Percentiles rank a stretch among this genome's conserved stretches.
phyloP scores from a whole-genome alignment of 2,797 vertebrate genomes.

The Poeciliopsis gracilis region DNA sequence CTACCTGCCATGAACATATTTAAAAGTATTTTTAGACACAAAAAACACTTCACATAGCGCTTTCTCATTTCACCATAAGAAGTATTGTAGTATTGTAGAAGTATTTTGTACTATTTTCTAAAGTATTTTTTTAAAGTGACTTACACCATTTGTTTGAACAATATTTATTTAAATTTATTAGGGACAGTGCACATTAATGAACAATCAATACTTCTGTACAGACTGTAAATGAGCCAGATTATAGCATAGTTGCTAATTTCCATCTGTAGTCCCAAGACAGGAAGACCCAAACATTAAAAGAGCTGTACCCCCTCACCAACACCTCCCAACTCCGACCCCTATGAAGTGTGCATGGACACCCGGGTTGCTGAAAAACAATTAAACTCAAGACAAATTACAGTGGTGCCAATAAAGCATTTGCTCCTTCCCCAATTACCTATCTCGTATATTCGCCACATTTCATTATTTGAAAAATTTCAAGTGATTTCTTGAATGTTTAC shows the following conservation, averaged over 20 bases:
- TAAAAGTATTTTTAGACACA: background rate
- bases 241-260: too few species aligned
- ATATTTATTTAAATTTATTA: background rate
- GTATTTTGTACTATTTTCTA: background rate
- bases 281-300: background rate
- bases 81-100: background rate
- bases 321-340: background rate
- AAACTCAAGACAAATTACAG: too few species aligned
- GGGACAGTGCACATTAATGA: too few species aligned
- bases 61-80: background rate
- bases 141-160: background rate
- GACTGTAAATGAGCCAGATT: too few species aligned
- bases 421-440: too few species aligned
- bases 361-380: background rate
- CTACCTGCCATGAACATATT: background rate
- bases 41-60: background rate
- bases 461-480: too few species aligned
- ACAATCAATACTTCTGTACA: too few species aligned
- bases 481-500: too few species aligned
- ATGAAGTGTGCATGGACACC: background rate
- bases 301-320: background rate
- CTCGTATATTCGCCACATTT: too few species aligned
- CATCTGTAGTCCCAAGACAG: too few species aligned
- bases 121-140: background rate
- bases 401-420: too few species aligned